Conservation (phyloP, 2,797 vertebrate species). For the Coranthus polyacanthus region DNA sequence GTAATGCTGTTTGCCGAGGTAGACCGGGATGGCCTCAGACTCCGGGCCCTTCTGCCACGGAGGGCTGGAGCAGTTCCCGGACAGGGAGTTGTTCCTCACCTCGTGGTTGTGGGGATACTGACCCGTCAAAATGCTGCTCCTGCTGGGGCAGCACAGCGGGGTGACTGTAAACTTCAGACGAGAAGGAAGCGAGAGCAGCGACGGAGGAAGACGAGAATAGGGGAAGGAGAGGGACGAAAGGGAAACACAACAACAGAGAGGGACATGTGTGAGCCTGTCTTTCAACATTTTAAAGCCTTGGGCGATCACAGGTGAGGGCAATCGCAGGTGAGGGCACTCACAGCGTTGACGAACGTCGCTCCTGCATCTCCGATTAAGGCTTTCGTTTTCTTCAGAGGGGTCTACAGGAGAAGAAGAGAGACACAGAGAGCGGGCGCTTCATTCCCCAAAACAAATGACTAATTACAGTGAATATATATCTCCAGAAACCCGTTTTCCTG, state of each 20-base stretch:
- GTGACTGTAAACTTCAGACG: constrained; percentile 79
- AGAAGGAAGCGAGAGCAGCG: not conserved
- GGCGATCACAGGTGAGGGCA: not conserved
- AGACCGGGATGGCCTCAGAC: constrained; percentile 77
- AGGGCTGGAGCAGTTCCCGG: constrained; percentile 86
- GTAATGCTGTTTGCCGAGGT: constrained; percentile 82
- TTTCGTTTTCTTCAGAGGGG: constrained; percentile 84
- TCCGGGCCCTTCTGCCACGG: constrained; percentile 84
- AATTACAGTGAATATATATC: not conserved
- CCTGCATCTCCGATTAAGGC: constrained; percentile 82
- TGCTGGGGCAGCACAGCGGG: constrained; percentile 87
- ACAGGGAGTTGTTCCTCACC: constrained; percentile 86
- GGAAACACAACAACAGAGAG: not conserved
- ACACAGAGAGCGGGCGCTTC: too few relatives aligned
- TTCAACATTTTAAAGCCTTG: not conserved
- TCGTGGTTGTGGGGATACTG: constrained; percentile 87
- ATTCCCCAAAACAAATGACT: not conserved
- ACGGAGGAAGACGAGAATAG: not conserved
- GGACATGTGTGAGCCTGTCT: constrained; percentile 12
- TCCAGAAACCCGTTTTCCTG: too few relatives aligned
- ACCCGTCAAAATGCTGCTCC: constrained; percentile 85
- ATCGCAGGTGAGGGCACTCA: constrained; percentile 79
- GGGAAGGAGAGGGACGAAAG: not conserved
- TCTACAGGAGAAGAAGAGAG: constrained; percentile 67
- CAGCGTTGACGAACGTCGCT: constrained; percentile 84